A percentile compares a stretch with the other conserved stretches of the same genome.
These are phyloP conservation scores for Dendrocopos noguchii DNA, from an alignment of 2,113 vertebrate species.

Conservation along the genomic window DNA sequence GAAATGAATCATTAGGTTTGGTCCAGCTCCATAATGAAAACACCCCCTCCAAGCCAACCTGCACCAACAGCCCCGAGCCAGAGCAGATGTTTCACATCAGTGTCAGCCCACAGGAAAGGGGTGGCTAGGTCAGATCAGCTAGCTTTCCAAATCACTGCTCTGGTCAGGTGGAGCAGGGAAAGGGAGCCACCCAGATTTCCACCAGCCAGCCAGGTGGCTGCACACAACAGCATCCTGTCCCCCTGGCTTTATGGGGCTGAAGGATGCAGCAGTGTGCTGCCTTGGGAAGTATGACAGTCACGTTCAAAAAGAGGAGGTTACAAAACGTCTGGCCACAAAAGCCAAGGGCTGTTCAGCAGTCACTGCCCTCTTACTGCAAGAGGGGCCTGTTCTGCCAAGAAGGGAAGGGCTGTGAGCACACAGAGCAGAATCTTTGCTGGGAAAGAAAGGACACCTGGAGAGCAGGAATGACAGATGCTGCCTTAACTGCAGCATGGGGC, in stretches of 20 bases:
- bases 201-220: fast-evolving
- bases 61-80: background rate
- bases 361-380: background rate
- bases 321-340: background rate
- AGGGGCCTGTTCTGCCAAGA: background rate
- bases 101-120: background rate
- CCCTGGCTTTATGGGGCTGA: fast-evolving
- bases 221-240: background rate
- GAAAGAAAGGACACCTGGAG: background rate
- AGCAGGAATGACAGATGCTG: background rate
- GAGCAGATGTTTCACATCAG: conserved; percentile 15
- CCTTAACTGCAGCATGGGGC: background rate
- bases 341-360: background rate
- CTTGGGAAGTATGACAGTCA: background rate
- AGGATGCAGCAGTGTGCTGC: background rate
- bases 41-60: background rate
- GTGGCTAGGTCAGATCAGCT: background rate
- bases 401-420: background rate
- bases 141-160: background rate
- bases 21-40: background rate
- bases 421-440: background rate
- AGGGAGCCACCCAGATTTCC: fast-evolving
- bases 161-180: background rate
- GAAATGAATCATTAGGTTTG: background rate
- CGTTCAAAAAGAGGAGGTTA: background rate